phyloP scores from a whole-genome alignment of 2,888 invertebrate genomes.

The Heteropelma amictum region DNA sequence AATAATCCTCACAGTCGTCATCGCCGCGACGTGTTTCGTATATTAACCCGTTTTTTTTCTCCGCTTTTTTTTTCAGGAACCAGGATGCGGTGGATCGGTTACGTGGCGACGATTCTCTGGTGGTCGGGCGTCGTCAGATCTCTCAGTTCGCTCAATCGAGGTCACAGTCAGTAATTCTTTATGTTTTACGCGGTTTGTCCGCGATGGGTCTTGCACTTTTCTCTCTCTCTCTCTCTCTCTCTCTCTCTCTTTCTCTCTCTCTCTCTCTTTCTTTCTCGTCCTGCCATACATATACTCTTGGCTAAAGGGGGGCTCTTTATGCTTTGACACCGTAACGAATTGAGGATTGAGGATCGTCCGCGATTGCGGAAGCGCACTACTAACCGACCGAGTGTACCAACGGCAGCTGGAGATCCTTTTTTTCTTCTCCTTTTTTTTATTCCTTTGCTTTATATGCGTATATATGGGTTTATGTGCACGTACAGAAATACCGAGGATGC shows the following conservation, averaged over 20 bases:
- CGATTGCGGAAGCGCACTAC: conserved; percentile 49
- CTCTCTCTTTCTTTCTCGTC: background rate
- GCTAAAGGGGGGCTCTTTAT: background rate
- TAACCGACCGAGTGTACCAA: conserved; percentile 41
- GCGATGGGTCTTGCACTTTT: background rate
- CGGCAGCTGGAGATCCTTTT: conserved; percentile 15
- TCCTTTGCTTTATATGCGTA: too few relatives aligned
- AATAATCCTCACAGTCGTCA: background rate
- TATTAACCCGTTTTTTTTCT: background rate
- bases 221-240: background rate
- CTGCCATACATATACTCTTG: background rate
- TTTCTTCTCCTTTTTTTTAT: background rate
- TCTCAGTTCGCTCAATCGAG: conserved; percentile 77
- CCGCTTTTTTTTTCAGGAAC: conserved; percentile 69
- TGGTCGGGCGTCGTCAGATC: conserved; percentile 77
- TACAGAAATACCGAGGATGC: too few relatives aligned
- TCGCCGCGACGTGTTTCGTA: background rate
- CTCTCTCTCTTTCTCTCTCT: background rate
- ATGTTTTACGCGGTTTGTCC: conserved; percentile 47
- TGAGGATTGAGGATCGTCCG: conserved; percentile 41
- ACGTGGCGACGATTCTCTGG: conserved; percentile 77
- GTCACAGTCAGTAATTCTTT: conserved; percentile 75
- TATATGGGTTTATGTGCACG: background rate
- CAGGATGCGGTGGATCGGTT: conserved; percentile 78
- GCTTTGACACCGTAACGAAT: conserved; percentile 27